Percentiles rank a stretch among this genome's conserved stretches.
Evolutionary conservation across 2,888 invertebrate species (phyloP).

Genomic region (Sialis lutaria): DNA sequence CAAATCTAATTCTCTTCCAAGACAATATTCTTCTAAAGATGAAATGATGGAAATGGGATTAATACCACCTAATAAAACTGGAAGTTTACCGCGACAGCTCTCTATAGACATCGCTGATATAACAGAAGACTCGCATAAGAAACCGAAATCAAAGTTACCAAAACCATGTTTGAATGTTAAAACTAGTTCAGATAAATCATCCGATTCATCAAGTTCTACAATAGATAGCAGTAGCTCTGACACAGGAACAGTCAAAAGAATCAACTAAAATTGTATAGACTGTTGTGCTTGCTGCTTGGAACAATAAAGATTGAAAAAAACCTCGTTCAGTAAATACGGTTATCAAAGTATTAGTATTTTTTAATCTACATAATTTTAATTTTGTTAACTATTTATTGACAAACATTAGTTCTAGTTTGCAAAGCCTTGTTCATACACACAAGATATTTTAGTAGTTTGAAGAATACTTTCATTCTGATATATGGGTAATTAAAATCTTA

Average conservation of each 20-base stretch:
- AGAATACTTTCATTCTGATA: too few species aligned
- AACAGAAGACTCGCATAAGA: not conserved
- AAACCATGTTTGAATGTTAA: constrained; percentile 10
- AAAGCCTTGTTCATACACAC: too few species aligned
- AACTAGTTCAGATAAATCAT: constrained; percentile 25
- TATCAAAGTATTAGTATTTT: too few species aligned
- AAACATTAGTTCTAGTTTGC: too few species aligned
- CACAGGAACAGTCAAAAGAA: constrained; percentile 24
- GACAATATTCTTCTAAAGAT: not conserved
- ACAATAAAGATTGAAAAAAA: too few species aligned
- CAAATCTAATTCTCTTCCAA: not conserved
- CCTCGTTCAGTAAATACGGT: too few species aligned
- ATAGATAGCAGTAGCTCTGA: constrained; percentile 21
- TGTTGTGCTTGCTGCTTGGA: too few species aligned
- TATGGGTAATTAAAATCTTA: too few species aligned
- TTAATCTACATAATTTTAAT: too few species aligned
- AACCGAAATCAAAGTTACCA: constrained; percentile 5
- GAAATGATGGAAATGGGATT: not conserved
- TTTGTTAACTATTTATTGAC: too few species aligned
- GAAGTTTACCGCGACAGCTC: not conserved
- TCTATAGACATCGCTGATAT: not conserved
- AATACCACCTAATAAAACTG: not conserved
- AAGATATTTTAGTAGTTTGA: too few species aligned
- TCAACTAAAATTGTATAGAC: constrained; percentile 9
- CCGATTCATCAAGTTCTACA: constrained; percentile 34